These are phyloP conservation scores for Muscina levida DNA, from an alignment of 2,888 invertebrate genomes.

Conservation along the genomic window DNA sequence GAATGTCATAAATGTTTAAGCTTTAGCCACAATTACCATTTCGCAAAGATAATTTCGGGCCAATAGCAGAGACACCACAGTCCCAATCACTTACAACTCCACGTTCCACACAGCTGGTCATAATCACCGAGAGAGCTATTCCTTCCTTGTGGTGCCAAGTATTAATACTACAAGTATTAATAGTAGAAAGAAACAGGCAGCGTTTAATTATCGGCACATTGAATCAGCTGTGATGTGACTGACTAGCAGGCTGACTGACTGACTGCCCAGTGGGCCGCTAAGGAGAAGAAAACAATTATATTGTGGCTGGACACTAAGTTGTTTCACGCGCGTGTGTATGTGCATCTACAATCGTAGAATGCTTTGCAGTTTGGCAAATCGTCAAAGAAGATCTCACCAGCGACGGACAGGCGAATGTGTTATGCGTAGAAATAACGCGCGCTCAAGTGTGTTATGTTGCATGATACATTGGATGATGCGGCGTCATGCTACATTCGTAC, in stretches of 20 bases:
- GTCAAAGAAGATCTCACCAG: conserved; percentile 11
- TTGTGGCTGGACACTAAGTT: neutral
- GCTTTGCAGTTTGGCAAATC: conserved; percentile 18
- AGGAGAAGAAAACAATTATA: conserved; percentile 10
- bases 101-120: neutral
- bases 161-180: conserved; percentile 38
- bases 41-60: too few species aligned
- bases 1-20: conserved; percentile 63
- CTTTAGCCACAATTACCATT: conserved; percentile 55
- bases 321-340: neutral
- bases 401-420: conserved; percentile 18
- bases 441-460: conserved; percentile 13
- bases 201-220: conserved; percentile 64
- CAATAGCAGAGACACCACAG: neutral
- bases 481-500: conserved; percentile 48
- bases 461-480: conserved; percentile 28
- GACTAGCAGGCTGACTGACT: too few species aligned
- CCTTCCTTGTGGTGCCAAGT: conserved; percentile 25
- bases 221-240: conserved; percentile 61
- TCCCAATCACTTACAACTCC: neutral
- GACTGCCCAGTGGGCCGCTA: too few species aligned
- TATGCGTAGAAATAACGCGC: conserved; percentile 40
- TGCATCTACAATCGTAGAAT: too few species aligned
- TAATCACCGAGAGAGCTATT: too few species aligned
- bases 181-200: conserved; percentile 53